phyloP scores from a whole-genome alignment of 2,113 vertebrate species.

The Zosterops pallidus region DNA sequence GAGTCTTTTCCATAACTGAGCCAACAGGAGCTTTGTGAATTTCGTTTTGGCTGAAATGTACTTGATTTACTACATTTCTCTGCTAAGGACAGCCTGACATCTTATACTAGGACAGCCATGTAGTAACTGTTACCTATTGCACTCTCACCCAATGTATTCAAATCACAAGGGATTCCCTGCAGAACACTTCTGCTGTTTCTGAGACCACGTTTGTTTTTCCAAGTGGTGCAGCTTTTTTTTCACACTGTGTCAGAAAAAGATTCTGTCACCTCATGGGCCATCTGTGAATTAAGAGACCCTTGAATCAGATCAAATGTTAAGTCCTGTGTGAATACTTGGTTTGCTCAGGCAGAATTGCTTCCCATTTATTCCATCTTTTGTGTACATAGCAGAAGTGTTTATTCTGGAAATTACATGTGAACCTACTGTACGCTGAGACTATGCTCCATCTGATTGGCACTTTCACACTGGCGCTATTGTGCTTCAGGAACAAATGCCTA shows the following conservation, averaged over 20 bases:
- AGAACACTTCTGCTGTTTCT: constrained; percentile 13
- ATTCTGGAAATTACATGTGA: constrained; percentile 58
- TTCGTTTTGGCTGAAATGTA: not conserved
- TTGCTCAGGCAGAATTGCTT: constrained; percentile 48
- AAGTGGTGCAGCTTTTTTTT: constrained; percentile 20
- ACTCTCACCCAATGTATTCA: constrained; percentile 17
- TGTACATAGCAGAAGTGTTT: constrained; percentile 58
- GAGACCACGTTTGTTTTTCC: constrained; percentile 35
- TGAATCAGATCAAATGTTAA: constrained; percentile 57
- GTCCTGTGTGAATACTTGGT: constrained; percentile 22
- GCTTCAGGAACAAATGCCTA: constrained; percentile 34
- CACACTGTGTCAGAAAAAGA: constrained; percentile 29
- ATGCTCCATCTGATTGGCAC: constrained; percentile 34
- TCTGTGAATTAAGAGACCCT: constrained; percentile 51
- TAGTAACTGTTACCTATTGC: not conserved
- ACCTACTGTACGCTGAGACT: constrained; percentile 13
- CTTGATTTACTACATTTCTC: not conserved
- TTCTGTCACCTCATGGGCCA: constrained; percentile 30
- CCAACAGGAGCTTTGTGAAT: not conserved
- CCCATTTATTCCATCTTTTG: constrained; percentile 55
- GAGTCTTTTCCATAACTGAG: not conserved
- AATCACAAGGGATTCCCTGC: not conserved
- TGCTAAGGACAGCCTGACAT: constrained; percentile 1
- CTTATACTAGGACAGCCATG: not conserved
- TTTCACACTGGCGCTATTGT: constrained; percentile 55